Evolutionary conservation across 1,140 invertebrate species (phyloP), one percentile per base, ranked within the genome.

Genomic region (Nephila pilipes): DNA sequence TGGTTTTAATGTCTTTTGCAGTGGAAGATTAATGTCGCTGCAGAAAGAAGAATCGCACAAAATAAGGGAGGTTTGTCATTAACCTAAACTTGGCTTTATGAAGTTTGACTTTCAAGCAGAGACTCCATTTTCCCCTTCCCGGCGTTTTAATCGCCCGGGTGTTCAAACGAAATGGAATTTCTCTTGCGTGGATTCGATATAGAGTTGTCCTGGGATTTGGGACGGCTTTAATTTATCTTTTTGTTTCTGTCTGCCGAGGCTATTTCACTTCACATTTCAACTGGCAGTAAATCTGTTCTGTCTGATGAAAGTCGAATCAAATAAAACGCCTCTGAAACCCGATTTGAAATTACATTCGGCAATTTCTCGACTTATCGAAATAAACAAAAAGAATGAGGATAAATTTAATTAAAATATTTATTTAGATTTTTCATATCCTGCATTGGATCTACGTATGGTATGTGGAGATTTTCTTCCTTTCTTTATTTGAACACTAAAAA

Each of bases 1-100:
- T 83, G 54, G 80, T 54, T 83, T 83, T 83, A 83, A 83, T 83
- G 80, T 83, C 80, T 20, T 83, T 25, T 22, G 20, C 20, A 22
- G 14, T 83, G 46, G 54, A 54, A 83, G 80, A 83, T 83, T 46
- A 54, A 83, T 83, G 65, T 32, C 29, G 25, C 65, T 75, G 25
- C 12, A 29, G 29, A 75, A 75, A 75, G 65, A 75, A 75, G 65
- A 75, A 75, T 75, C 29, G 25, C 29, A 75, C 25, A 75, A 75
- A 75, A 75, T 75, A 75, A 46, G 65, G 29, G 25, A 18, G 65
- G 65, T 75, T 75, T 75, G 65, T 32, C 25, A 75, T 75, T 75
- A 75, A 75, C 65, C 29, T 16, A 75, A 75, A 75, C 65, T 75
- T 75, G 65, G 12, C 65, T 32, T 75, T 32, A 36, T 75, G 65